Evolutionary conservation across 92 coral and sea anemone genomes (phyloP).

Genomic region (Epizoanthus scotinus): DNA sequence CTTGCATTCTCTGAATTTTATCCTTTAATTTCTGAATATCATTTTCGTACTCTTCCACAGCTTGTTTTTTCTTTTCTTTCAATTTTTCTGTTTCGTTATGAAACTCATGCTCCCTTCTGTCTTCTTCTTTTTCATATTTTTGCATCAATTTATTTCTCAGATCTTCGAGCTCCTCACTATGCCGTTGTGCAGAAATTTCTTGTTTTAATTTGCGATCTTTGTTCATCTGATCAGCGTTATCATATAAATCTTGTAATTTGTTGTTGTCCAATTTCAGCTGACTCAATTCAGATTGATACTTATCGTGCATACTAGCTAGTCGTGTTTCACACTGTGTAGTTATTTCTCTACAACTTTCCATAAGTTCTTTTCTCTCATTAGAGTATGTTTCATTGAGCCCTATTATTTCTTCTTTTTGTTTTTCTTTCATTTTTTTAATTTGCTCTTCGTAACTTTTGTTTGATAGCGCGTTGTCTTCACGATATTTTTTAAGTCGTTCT

Average conservation of each 20-base stretch:
- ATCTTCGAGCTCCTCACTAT: conserved; percentile 1
- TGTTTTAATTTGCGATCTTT: not conserved
- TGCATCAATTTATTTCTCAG: not conserved
- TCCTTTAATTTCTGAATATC: not conserved
- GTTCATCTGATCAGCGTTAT: not conserved
- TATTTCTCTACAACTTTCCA: not conserved
- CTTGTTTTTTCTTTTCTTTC: not conserved
- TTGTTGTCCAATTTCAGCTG: not conserved
- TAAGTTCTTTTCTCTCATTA: not conserved
- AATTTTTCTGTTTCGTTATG: not conserved
- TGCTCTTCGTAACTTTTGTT: not conserved
- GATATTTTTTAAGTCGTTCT: not conserved
- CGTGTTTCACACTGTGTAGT: not conserved
- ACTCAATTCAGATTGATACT: not conserved
- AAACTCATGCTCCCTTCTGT: not conserved
- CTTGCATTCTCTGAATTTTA: conserved; percentile 12
- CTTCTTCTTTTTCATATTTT: conserved; percentile 10
- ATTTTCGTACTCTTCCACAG: not conserved
- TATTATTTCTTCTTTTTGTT: not conserved
- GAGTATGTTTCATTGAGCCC: not conserved
- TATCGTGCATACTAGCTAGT: not conserved
- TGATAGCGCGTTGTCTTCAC: not conserved
- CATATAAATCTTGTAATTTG: not conserved
- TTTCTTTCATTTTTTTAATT: not conserved
- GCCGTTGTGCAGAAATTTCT: not conserved